Evolutionary conservation across 2,113 vertebrate species (phyloP), one percentile per base, ranked within the genome.

Genomic region (Etheostoma cragini): DNA sequence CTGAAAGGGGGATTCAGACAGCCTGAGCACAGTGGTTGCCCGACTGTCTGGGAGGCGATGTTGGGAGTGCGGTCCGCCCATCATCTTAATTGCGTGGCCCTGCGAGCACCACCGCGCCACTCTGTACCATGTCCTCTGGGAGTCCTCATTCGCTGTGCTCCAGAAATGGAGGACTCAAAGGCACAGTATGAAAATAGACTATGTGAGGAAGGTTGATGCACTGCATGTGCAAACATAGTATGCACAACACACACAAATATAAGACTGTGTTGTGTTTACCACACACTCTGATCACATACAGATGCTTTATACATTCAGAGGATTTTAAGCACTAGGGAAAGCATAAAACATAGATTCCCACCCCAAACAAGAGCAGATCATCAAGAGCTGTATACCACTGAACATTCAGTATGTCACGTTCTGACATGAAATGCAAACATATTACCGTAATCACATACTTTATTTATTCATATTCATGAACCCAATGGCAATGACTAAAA

Each of bases 61-160:
- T 83, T 62, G 91, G 93, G 95, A 94, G 93, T 94, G 94, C 95
- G 93, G 94, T 95, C 96, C 96, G 84, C 90, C 90, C 90, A 90
- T 95, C 92, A 96, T 95, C 95, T 94, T 95, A 96, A 97, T 96
- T 94, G 95, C 93, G 63, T 87, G 86, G 89, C 88, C 84, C 88
- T 90, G 73, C 66, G 26, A 89, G 89, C 84, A 76, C 81, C 90
- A 85, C 82, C 74, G 57, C 77, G 35, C 81, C 87, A 89, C 87
- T 92, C 77, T 90, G 84, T 84, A 87, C 91, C 81, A 53, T 78
- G 82, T 94, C 93, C 93, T 93, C 89, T 61, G 92, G 93, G 93
- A 94, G 87, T 72, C 87, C 88, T 92, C 90, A 82, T 94, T 91
- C 91, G 82, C 91, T 72, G 81, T 85, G 89, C 90, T 94, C 92